Percentiles rank a stretch among this genome's conserved stretches.
phyloP scores from a whole-genome alignment of 2,113 vertebrate species.

The Tauraco erythrolophus region DNA sequence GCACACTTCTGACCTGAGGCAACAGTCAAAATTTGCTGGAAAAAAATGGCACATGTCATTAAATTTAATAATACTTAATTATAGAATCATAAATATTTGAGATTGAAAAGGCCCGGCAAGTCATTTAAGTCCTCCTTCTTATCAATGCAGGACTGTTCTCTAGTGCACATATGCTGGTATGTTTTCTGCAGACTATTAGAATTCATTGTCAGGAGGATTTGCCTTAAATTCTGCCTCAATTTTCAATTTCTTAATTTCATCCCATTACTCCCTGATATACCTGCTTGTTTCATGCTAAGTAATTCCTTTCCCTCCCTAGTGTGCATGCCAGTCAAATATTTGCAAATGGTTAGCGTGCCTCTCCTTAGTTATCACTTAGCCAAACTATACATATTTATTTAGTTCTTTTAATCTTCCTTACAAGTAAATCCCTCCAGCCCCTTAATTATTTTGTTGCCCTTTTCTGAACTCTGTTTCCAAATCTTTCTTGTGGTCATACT shows the following conservation, averaged over 20 bases:
- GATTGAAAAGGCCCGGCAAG: slow-evolving; percentile 48
- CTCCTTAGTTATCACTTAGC: slow-evolving; percentile 43
- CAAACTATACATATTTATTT: slow-evolving; percentile 65
- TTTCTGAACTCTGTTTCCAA: slow-evolving; percentile 16
- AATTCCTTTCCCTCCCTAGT: slow-evolving; percentile 36
- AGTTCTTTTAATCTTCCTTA: slow-evolving; percentile 65
- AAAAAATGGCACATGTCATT: slow-evolving; percentile 11
- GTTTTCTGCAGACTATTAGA: neutral
- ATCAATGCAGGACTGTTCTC: neutral
- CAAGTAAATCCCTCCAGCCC: slow-evolving; percentile 43
- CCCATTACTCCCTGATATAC: neutral
- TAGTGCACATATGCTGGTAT: neutral
- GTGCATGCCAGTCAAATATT: slow-evolving; percentile 65
- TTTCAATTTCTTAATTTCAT: slow-evolving; percentile 59
- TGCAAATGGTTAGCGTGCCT: slow-evolving; percentile 33
- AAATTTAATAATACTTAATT: slow-evolving; percentile 68
- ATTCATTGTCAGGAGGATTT: slow-evolving; percentile 45
- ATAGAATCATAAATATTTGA: slow-evolving; percentile 69
- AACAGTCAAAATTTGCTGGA: slow-evolving; percentile 7
- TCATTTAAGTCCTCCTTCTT: neutral
- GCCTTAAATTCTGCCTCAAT: slow-evolving; percentile 41
- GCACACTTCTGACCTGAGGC: slow-evolving; percentile 33
- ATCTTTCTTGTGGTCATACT: neutral
- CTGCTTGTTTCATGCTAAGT: slow-evolving; percentile 31
- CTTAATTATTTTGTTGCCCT: slow-evolving; percentile 67